Conservation (phyloP, 2,888 invertebrate species). For the Atrina japonica region DNA sequence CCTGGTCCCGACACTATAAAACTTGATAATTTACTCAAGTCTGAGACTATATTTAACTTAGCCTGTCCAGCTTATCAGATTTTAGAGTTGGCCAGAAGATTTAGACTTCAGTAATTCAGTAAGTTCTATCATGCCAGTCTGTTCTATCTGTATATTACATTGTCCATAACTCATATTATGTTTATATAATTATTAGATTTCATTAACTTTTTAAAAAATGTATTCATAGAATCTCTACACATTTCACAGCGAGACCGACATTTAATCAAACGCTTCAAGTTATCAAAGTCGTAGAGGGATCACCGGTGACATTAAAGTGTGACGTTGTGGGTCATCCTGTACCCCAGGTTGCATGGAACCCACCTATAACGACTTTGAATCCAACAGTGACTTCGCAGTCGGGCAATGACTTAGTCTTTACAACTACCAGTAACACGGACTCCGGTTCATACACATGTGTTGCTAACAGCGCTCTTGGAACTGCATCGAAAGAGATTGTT, state of each 20-base stretch:
- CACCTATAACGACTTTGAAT: slow-evolving; percentile 30
- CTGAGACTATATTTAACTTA: no score
- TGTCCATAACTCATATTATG: no score
- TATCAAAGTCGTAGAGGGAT: slow-evolving; percentile 50
- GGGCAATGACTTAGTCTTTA: slow-evolving; percentile 35
- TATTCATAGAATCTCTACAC: no score
- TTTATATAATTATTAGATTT: no score
- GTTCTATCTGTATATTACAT: no score
- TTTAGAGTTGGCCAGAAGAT: no score
- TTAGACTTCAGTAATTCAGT: no score
- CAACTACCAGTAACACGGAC: slow-evolving; percentile 32
- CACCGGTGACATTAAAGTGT: slow-evolving; percentile 47
- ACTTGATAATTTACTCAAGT: no score
- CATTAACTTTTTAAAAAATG: not conserved
- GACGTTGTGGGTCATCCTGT: slow-evolving; percentile 49
- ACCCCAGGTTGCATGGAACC: slow-evolving; percentile 48
- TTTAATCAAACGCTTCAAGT: slow-evolving; percentile 41
- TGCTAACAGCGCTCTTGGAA: slow-evolving; percentile 51
- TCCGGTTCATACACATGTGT: slow-evolving; percentile 45
- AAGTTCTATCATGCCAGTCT: no score
- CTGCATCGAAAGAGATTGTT: slow-evolving; percentile 44
- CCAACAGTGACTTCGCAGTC: slow-evolving; percentile 14
- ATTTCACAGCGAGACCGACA: slow-evolving; percentile 43
- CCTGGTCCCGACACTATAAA: no score
- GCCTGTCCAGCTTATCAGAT: no score